These are phyloP conservation scores for Cantharis rufa DNA, from an alignment of 2,888 invertebrate species.

Conservation along the genomic window DNA sequence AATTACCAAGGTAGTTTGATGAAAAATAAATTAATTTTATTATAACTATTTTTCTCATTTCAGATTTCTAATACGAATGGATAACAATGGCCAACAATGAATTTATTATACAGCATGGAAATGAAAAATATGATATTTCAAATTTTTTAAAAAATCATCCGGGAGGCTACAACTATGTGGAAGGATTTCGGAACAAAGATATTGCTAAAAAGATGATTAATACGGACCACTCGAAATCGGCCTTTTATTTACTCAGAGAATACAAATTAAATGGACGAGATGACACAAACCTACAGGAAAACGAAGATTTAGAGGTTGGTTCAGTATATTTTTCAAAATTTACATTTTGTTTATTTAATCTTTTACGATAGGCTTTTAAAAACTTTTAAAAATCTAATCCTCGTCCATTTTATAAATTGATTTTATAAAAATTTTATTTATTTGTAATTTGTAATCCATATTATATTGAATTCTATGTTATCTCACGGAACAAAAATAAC, in stretches of 20 bases:
- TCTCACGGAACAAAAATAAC: no score
- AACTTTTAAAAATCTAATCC: no score
- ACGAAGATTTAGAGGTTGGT: conserved; percentile 56
- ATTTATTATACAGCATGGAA: conserved; percentile 33
- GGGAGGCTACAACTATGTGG: conserved; percentile 69
- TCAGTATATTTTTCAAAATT: not conserved
- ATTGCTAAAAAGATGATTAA: conserved; percentile 61
- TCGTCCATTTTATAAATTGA: no score
- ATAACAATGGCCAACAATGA: conserved; percentile 12
- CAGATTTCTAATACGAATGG: conserved; percentile 10
- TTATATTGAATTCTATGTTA: no score
- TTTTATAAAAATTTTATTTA: no score
- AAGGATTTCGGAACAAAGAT: conserved; percentile 61
- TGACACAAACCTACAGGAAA: conserved; percentile 35
- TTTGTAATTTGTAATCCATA: no score
- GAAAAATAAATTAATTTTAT: not conserved
- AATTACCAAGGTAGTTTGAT: not conserved
- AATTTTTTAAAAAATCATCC: conserved; percentile 73
- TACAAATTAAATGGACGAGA: conserved; percentile 58
- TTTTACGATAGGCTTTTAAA: no score
- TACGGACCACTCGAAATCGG: conserved; percentile 66
- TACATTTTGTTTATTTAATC: no score
- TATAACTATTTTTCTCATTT: not conserved
- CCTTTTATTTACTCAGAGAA: conserved; percentile 68
- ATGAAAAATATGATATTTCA: conserved; percentile 65